Base-by-base conservation (phyloP, 1,140 invertebrate genomes). In the Tetranychus cinnabarinus region DNA sequence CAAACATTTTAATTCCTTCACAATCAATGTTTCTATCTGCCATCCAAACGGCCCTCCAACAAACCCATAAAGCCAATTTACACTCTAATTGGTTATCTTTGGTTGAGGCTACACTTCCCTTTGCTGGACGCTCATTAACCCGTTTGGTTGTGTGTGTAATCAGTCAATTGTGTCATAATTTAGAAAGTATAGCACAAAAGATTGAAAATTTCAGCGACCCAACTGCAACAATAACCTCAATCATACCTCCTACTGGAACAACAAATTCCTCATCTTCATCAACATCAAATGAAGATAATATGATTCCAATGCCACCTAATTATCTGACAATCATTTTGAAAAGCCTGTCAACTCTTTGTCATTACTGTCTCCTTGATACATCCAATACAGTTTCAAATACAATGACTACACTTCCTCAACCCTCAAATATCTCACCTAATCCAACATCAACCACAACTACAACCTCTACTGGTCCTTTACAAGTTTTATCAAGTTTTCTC, bases 11-110 rank as follows among this genome's bases (percentile, higher is more conserved):
- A 36, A 82, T 86, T 64, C 80, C 83, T 45, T 81, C 86, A 67
- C 87, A 92, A 71, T 80, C 84, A 31, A 85, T 92, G 79, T 90
- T 93, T 69, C 72, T 89, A 31, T 80, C 83, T 34, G 83, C 85
- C 50, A 78, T 91, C 59, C 71, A 88, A 55, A 84, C 79, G 67
- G 86, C 86, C 23, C 73, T 91, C 4, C 75, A 76, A 62, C 76
- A 77, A 61, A 67, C 70, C 35, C 73, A 75, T 54, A 64, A 68
- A 74, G 73, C 83, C 66, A 79, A 83, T 69, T 69, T 86, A 64
- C 84, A 86, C 70, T 78, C 81, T 61, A 83, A 86, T 67, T 88
- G 86, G 84, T 78, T 86, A 31, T 80, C 80, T 60, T 76, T 88
- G 37, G 79, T 88, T 7, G 86, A 82, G 4, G 81, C 82, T 46